phyloP scores from a whole-genome alignment of 1,140 invertebrate species.

The Augochlora pura region DNA sequence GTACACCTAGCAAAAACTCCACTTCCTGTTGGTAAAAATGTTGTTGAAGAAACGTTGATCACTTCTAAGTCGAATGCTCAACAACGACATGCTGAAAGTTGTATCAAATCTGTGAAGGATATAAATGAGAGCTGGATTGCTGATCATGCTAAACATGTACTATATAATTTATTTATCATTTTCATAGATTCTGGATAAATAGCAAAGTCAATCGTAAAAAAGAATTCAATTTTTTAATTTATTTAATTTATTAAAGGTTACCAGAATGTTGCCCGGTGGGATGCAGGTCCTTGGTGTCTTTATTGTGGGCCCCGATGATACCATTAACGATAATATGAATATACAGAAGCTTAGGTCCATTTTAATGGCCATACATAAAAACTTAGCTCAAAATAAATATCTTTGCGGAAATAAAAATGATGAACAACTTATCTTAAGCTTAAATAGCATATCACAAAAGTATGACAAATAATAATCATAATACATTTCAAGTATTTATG shows the following conservation, averaged over 20 bases:
- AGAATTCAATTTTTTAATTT: not conserved
- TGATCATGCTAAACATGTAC: conserved; percentile 85
- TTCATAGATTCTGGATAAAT: too few species aligned
- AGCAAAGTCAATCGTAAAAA: too few species aligned
- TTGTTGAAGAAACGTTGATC: conserved; percentile 74
- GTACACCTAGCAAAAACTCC: conserved; percentile 87
- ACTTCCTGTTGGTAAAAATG: conserved; percentile 79
- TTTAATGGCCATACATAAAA: conserved; percentile 81
- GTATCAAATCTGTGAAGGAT: conserved; percentile 76
- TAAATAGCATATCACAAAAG: conserved; percentile 79
- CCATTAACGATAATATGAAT: conserved; percentile 80
- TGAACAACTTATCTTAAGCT: conserved; percentile 80
- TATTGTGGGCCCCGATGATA: conserved; percentile 83
- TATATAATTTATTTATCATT: conserved; percentile 23
- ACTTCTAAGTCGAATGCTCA: conserved; percentile 52
- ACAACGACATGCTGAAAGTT: conserved; percentile 61
- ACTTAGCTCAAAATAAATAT: conserved; percentile 80
- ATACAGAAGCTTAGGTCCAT: conserved; percentile 81
- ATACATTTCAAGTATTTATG: not conserved
- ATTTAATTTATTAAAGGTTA: conserved; percentile 80
- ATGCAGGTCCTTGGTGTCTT: conserved; percentile 87
- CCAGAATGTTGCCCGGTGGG: conserved; percentile 91
- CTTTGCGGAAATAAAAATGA: conserved; percentile 81
- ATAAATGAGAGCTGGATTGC: conserved; percentile 84
- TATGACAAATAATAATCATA: conserved; percentile 51